Evolutionary conservation across 2,888 invertebrate species (phyloP), one percentile per base, ranked within the genome.

Genomic region (Acholoe squamosa): DNA sequence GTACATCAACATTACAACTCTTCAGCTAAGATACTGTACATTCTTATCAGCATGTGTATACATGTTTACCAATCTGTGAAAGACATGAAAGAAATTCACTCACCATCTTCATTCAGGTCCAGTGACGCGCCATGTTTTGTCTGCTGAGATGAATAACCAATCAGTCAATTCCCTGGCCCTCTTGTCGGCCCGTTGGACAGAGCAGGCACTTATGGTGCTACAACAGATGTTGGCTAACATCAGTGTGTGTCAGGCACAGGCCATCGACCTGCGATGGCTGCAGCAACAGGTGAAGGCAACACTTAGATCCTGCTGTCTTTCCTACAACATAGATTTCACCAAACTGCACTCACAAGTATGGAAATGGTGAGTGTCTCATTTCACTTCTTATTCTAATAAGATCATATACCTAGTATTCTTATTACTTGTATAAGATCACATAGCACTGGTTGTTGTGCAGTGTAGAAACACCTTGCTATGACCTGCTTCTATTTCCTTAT

Each of bases 131-230:
- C 94, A 94, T 89, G 93, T 93, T 61, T 86, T 93, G 43, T 92
- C 93, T 77, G 93, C 94, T 1, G 94, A 94, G 90, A 91, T 93
- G 91, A 93, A 93, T 91, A 94, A 94, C 91, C 94, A 94, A 90
- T 91, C 93, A 16, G 92, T 94, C 76, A 94, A 94, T 91, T 93
- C 93, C 12, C 89, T 94, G 92, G 93, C 93, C 0, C 91, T 93
- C 28, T 89, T 94, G 84, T 92, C 92, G 43, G 92, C 92, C 12
- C 89, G 92, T 10, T 88, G 91, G 34, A 91, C 91, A 0, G 67
- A 86, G 34, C 90, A 91, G 33, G 92, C 92, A 0, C 76, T 91
- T 12, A 31, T 77, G 14, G 92, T 94, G 14, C 91, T 94, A 14
- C 93, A 93, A 31, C 92, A 93, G 92, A 93, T 93, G 93, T 67